These are phyloP conservation scores for Hippocampus kuda DNA, from an alignment of 2,797 vertebrate species.

Conservation along the genomic window DNA sequence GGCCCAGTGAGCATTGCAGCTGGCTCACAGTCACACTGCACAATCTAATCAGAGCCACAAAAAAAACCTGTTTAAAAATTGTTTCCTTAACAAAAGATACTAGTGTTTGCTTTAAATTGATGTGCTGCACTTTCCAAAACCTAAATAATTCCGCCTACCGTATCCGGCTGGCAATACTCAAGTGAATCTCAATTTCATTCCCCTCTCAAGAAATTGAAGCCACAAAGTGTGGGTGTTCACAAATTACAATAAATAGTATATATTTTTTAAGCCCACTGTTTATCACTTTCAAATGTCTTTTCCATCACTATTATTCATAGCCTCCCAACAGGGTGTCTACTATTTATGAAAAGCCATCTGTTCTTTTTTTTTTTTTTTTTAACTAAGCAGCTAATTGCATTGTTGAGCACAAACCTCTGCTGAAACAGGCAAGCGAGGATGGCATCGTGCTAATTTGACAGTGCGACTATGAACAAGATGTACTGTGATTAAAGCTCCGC, in stretches of 20 bases:
- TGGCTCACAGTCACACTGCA: neutral
- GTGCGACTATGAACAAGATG: conserved; percentile 15
- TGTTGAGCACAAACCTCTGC: conserved; percentile 22
- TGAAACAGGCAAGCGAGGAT: conserved; percentile 19
- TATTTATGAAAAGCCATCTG: conserved; percentile 21
- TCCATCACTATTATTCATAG: conserved; percentile 2
- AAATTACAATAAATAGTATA: neutral
- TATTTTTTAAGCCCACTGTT: neutral
- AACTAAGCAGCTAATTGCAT: conserved; percentile 17
- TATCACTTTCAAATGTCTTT: conserved; percentile 10
- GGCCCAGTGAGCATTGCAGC: neutral
- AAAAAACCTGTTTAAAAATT: neutral
- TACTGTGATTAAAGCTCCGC: conserved; percentile 17
- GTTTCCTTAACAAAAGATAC: neutral
- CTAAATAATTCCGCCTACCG: conserved; percentile 3
- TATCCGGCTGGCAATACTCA: conserved; percentile 3
- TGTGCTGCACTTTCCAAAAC: conserved; percentile 20
- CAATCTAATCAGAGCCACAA: neutral
- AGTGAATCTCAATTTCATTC: conserved; percentile 10
- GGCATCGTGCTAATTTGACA: conserved; percentile 28
- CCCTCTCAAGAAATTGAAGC: conserved; percentile 6
- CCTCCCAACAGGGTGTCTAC: conserved; percentile 1
- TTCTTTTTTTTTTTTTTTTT: conserved; percentile 19
- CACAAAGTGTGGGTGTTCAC: conserved; percentile 5
- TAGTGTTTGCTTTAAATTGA: neutral